Conservation (phyloP, 1,140 invertebrate species). For the Grapholita molesta region DNA sequence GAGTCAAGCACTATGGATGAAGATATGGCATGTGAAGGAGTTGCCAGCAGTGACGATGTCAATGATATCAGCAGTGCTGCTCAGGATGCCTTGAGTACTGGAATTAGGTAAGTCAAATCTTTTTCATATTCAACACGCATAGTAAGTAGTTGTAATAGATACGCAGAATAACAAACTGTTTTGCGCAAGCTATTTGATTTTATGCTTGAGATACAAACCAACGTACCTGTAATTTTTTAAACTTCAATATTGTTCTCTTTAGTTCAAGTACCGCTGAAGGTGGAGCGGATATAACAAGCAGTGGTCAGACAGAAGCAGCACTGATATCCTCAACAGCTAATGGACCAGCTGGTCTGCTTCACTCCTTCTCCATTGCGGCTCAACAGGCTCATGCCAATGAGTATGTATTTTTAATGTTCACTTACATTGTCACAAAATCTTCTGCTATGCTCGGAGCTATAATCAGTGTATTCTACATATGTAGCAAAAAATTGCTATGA, state of each 20-base stretch:
- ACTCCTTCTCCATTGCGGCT: conserved; percentile 61
- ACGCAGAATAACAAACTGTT: too few species aligned
- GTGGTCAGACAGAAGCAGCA: conserved; percentile 59
- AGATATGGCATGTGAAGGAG: conserved; percentile 69
- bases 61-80: conserved; percentile 73
- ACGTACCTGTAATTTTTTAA: background rate
- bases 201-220: too few species aligned
- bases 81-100: conserved; percentile 59
- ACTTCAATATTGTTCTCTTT: conserved; percentile 16
- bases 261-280: conserved; percentile 70
- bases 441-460: background rate
- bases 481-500: too few species aligned
- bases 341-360: conserved; percentile 49
- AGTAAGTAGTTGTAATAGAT: too few species aligned
- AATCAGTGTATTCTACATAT: too few species aligned
- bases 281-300: conserved; percentile 66
- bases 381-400: conserved; percentile 59
- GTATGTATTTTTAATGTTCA: conserved; percentile 35
- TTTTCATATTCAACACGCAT: too few species aligned
- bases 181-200: too few species aligned
- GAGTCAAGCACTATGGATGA: conserved; percentile 75
- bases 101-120: conserved; percentile 49
- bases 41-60: conserved; percentile 70
- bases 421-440: background rate
- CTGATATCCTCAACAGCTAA: conserved; percentile 69